phyloP scores from a whole-genome alignment of 2,888 invertebrate species.

The Phengaris alcon region DNA sequence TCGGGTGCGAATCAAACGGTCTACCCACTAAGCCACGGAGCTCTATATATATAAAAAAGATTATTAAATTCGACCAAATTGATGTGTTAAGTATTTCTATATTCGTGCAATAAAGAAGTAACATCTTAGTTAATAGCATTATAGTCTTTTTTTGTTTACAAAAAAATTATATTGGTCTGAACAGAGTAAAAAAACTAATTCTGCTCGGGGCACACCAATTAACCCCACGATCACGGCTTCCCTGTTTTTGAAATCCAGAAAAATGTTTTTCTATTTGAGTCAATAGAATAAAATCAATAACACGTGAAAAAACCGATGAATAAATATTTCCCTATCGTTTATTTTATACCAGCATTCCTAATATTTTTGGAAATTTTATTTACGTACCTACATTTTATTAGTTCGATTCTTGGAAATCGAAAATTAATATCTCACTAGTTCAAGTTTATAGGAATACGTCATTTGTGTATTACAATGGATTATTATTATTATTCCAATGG shows the following conservation, averaged over 20 bases:
- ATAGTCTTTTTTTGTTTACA: neutral
- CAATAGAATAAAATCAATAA: neutral
- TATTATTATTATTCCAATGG: no score
- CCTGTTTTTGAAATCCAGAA: neutral
- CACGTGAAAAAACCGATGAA: neutral
- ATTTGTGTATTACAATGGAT: no score
- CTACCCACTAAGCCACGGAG: no score
- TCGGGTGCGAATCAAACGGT: no score
- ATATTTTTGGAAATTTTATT: neutral
- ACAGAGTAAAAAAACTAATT: neutral
- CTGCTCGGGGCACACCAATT: conserved; percentile 6
- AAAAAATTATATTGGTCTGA: neutral
- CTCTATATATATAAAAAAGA: no score
- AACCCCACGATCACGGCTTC: neutral
- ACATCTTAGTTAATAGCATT: no score
- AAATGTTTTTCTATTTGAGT: neutral
- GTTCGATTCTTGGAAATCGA: neutral
- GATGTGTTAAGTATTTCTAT: no score
- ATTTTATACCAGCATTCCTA: neutral
- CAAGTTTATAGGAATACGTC: no score
- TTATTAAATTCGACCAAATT: no score
- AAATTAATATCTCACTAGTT: no score
- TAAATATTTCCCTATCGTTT: neutral
- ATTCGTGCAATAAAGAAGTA: no score
- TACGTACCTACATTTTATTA: neutral